These are phyloP conservation scores for Ciconia stormi DNA, from an alignment of 2,113 vertebrate species.

Conservation along the genomic window DNA sequence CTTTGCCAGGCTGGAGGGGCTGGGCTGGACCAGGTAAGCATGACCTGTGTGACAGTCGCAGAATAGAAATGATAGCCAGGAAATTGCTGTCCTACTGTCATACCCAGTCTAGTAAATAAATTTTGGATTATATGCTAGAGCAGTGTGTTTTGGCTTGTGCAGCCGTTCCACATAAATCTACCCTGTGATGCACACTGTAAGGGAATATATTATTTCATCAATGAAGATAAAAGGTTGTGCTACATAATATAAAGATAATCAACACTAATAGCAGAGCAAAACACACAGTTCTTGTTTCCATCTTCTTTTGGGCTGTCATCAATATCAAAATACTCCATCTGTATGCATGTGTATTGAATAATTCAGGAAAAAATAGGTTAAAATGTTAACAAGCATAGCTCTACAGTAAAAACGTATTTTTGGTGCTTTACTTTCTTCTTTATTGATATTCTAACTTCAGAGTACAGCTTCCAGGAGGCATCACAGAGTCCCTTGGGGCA, in stretches of 20 bases:
- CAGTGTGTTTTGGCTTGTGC: too few relatives aligned
- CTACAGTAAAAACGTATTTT: background rate
- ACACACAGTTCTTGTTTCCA: background rate
- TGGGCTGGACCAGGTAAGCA: background rate
- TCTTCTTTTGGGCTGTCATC: background rate
- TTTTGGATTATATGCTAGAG: background rate
- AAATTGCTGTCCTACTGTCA: too few relatives aligned
- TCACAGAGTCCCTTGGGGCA: fast-evolving
- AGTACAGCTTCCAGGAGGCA: background rate
- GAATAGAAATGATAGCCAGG: background rate
- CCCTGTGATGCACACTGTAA: fast-evolving
- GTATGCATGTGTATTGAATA: background rate
- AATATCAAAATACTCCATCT: background rate
- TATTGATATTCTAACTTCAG: too few relatives aligned
- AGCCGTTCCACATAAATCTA: background rate
- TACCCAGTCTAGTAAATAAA: too few relatives aligned
- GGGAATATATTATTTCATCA: background rate
- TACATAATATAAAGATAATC: background rate
- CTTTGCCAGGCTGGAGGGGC: background rate
- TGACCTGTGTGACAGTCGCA: background rate
- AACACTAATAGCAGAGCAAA: background rate
- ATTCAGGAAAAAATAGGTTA: background rate
- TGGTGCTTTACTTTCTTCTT: background rate
- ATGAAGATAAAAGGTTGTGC: background rate
- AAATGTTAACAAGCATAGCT: background rate